Base-by-base conservation (phyloP, 2,888 invertebrate genomes). In the Andrena marginata region DNA sequence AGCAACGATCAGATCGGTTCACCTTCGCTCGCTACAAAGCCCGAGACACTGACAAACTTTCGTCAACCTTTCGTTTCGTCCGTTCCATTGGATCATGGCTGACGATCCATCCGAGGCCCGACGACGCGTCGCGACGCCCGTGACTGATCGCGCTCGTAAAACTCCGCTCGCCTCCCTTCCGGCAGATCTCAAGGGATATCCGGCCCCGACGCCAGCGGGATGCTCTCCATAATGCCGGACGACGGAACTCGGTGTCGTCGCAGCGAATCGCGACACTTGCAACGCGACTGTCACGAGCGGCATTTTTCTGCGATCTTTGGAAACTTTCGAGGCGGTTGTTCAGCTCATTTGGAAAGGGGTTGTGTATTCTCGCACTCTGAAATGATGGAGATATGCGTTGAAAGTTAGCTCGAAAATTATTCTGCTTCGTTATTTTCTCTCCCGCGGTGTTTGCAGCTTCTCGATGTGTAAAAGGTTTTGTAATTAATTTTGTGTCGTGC, bases 21-120 rank as follows among this genome's bases (percentile, higher is more conserved):
- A 87, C 85, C 86, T 83, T 85, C 86, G 84, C 74, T 71, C 89
- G 71, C n/a, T n/a, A 80, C 84, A 87, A 88, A 87, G 84, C 74
- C 80, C 86, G 77, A 76, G 87, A 86, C 86, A 84, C 83, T 82
- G 85, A 85, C 86, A 88, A 86, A 88, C 75, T 87, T 84, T 82
- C 86, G 83, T 77, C 81, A 81, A 81, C 16, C 42, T 13, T 42
- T 42, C 42, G 16, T 16, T 42, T 16, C 42, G 42, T 1, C 13
- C 71, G 62, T 62, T 62, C 62, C 33, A 33, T 70, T n/a, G 69
- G 72, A 68, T 69, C 76, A 62, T 48, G 72, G 56, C 49, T 49
- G 48, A 13, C 2, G 62, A 20, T 49, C 54, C 7, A 13, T 33
- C 42, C 35, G 13, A 59, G 67, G 48, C 29, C 13, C 65, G 65